Conservation (phyloP, 2,888 invertebrate species). For the Sarcophaga rosellei region DNA sequence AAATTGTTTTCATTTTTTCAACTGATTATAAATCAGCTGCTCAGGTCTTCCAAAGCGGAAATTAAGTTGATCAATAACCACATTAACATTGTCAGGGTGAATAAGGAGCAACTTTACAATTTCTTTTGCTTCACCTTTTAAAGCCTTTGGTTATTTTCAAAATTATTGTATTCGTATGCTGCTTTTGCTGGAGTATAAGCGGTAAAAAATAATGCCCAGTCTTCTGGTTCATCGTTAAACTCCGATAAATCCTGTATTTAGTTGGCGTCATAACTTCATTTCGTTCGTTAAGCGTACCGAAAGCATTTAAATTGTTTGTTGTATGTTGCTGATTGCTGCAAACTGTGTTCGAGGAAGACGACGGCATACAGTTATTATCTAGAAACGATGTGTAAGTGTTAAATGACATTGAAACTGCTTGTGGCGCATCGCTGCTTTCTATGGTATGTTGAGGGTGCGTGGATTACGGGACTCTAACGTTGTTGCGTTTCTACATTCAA, state of each 20-base stretch:
- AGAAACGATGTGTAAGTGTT: background rate
- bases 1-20: constrained; percentile 47
- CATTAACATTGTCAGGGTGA: background rate
- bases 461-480: background rate
- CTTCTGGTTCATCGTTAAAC: too few relatives aligned
- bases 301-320: too few relatives aligned
- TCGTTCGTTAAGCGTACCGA: too few relatives aligned
- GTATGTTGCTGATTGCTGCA: too few relatives aligned
- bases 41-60: constrained; percentile 23
- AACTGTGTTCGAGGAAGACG: too few relatives aligned
- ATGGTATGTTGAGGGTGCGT: too few relatives aligned
- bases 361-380: too few relatives aligned
- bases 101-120: constrained; percentile 8
- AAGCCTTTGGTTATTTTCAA: background rate
- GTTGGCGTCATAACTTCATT: too few relatives aligned
- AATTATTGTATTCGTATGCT: too few relatives aligned
- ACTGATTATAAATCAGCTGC: constrained; percentile 34
- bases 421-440: background rate
- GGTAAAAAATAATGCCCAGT: too few relatives aligned
- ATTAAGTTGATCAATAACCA: constrained; percentile 5
- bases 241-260: background rate
- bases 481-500: constrained; percentile 3
- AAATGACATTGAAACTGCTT: background rate
- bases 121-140: constrained; percentile 1
- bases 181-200: too few relatives aligned